Evolutionary conservation across 2,888 invertebrate genomes (phyloP).

Genomic region (Chouioia cunea): DNA sequence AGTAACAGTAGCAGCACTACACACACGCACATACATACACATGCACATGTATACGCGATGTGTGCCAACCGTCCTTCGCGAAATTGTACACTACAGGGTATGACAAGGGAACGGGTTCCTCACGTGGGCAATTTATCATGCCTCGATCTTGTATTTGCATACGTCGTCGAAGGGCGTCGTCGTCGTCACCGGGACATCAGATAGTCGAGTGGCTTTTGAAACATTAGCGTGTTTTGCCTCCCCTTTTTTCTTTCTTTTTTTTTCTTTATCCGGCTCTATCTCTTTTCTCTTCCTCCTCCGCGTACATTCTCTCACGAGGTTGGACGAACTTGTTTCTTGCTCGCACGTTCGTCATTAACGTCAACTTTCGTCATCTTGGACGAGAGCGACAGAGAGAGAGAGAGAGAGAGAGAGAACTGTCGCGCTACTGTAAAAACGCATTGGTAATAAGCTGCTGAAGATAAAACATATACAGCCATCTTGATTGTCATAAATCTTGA

Average conservation of each 20-base stretch:
- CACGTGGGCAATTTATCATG: constrained; percentile 69
- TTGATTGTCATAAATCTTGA: constrained; percentile 46
- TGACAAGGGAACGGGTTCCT: constrained; percentile 61
- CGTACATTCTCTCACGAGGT: constrained; percentile 43
- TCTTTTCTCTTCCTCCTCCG: constrained; percentile 43
- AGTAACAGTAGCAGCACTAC: constrained; percentile 41
- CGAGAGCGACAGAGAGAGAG: neutral
- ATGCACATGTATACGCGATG: constrained; percentile 16
- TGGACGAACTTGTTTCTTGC: constrained; percentile 40
- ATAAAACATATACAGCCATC: constrained; percentile 23
- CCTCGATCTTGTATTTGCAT: constrained; percentile 68
- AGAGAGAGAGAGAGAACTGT: neutral
- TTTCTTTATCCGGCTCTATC: constrained; percentile 50
- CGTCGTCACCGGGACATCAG: constrained; percentile 65
- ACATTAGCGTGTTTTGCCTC: constrained; percentile 64
- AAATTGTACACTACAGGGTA: too few relatives aligned
- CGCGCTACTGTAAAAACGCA: constrained; percentile 32
- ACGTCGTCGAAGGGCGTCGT: constrained; percentile 66
- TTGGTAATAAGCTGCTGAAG: constrained; percentile 27
- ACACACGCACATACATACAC: constrained; percentile 60
- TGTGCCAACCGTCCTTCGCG: too few relatives aligned
- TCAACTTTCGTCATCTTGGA: constrained; percentile 39
- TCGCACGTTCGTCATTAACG: constrained; percentile 43
- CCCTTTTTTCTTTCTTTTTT: constrained; percentile 16
- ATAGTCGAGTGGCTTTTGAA: constrained; percentile 68